Evolutionary conservation across 2,113 vertebrate species (phyloP), one percentile per base, ranked within the genome.

Genomic region (Saccopteryx bilineata): DNA sequence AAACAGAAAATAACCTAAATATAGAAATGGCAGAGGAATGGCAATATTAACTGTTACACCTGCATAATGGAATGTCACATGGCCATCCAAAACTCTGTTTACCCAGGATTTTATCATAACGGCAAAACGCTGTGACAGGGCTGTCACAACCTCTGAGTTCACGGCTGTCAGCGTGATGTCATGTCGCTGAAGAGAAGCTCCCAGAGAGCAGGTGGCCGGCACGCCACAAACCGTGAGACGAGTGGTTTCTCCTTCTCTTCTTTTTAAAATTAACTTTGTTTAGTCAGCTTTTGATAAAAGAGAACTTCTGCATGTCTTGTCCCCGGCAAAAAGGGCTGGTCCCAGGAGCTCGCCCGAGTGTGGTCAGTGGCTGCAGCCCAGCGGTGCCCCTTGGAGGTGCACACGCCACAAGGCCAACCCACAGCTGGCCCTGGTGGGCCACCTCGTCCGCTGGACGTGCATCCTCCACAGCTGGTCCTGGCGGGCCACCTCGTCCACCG

Each of bases 391-490:
- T 28, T 6, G 8, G 31, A 8, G 66, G 66, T 6, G 1, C 65
- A 68, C 66, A 8, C 7, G 9, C 18, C 24, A n/a, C 9, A 4
- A 1, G 19, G 21, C 13, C 17, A 28, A 60, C 2, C 11, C n/a
- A 58, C n/a, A 0, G 15, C 21, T 78, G 75, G 28, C 52, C 69
- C 50, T 66, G 3, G 7, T 4, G 21, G 48, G 46, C 28, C 60
- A 23, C 1, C 6, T 0, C 50, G 50, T n/a, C 12, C 66, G n/a
- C 15, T 28, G 60, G 11, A 58, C 19, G 66, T 8, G 4, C 9
- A 2, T 2, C 17, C 24, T 61, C 13, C 4, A 9, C 1, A 21
- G 0, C 66, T 39, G 17, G 9, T 13, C 26, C 50, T 21, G 3
- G 7, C 3, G 21, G 48, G 46, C 28, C 60, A 23, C 1, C 6